These are phyloP conservation scores for Oenanthe melanoleuca DNA, from an alignment of 2,113 vertebrate species.

Conservation along the genomic window DNA sequence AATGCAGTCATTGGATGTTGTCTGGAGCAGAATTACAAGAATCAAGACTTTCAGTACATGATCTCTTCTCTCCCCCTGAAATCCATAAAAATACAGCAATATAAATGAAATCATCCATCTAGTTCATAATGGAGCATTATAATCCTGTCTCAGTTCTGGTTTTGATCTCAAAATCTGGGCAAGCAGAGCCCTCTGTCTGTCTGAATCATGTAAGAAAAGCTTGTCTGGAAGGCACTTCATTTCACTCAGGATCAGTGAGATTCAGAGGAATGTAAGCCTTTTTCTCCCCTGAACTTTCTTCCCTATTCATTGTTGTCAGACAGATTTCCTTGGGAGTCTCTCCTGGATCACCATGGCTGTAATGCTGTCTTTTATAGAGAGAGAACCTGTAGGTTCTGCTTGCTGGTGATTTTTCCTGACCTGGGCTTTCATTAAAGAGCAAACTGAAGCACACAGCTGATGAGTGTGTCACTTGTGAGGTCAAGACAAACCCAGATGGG, in stretches of 20 bases:
- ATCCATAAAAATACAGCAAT: not conserved
- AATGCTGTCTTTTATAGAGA: not conserved
- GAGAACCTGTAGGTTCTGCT: not conserved
- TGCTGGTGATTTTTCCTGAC: not conserved
- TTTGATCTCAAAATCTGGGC: conserved; percentile 13
- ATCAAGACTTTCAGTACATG: not conserved
- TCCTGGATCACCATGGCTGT: not conserved
- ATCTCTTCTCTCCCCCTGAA: not conserved
- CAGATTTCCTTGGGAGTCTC: not conserved
- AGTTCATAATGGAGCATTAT: not conserved
- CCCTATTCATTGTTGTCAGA: not conserved
- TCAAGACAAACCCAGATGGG: not conserved
- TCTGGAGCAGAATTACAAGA: not conserved
- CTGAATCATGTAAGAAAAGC: not conserved
- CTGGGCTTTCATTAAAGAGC: not conserved
- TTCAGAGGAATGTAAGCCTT: not conserved
- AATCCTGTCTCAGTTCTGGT: not conserved
- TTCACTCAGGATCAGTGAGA: not conserved
- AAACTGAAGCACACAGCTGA: not conserved
- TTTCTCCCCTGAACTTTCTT: not conserved
- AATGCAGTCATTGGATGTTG: not conserved
- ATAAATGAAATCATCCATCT: not conserved
- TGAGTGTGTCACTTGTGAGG: not conserved
- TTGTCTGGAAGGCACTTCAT: not conserved
- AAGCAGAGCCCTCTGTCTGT: conserved; percentile 47